A percentile compares a stretch with the other conserved stretches of the same genome.
These are phyloP conservation scores for mouse (Mus musculus) DNA, from an alignment of 2,113 vertebrate species.

Conservation along the genomic window GRCm39 chr5:74574501-74575000, in stretches of 20 bases:
- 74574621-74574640: neutral
- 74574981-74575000: neutral
- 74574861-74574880: neutral
- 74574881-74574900: neutral
- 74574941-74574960: neutral
- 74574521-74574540: neutral
- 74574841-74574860: neutral
- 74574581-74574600: conserved; percentile 6
- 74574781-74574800: neutral
- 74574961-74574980: neutral
- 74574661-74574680: neutral
- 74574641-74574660: neutral
- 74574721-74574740: neutral
- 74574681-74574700: neutral
- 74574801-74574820: neutral
- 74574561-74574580: neutral
- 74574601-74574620: neutral
- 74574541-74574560: neutral
- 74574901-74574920: neutral
- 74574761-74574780: neutral
- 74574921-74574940: neutral
- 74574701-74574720: neutral
- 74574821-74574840: neutral
- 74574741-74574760: neutral
- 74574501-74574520: neutral